These are phyloP conservation scores for Cheilosia vernalis DNA, from an alignment of 2,888 invertebrate species.

Conservation along the genomic window DNA sequence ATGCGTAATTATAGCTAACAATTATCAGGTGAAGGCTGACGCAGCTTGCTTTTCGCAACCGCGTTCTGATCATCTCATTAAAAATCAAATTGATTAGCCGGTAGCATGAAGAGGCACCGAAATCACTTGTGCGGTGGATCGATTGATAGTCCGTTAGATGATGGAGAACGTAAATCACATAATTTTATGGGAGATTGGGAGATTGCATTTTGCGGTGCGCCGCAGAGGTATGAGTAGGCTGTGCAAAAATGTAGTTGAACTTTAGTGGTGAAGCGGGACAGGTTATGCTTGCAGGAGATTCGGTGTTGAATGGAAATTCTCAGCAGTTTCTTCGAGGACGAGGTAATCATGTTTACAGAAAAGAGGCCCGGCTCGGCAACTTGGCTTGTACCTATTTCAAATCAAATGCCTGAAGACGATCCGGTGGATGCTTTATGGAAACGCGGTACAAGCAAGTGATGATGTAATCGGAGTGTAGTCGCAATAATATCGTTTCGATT, in stretches of 20 bases:
- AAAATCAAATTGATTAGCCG: conserved; percentile 23
- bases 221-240: conserved; percentile 16
- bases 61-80: conserved; percentile 42
- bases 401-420: no score
- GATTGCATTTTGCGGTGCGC: conserved; percentile 52
- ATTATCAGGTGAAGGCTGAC: conserved; percentile 57
- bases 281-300: conserved; percentile 6
- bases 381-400: neutral
- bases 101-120: neutral
- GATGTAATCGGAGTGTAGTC: no score
- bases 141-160: conserved; percentile 11
- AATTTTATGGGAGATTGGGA: conserved; percentile 36
- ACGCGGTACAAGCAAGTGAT: no score
- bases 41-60: conserved; percentile 9
- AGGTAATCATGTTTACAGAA: neutral
- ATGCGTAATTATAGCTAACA: conserved; percentile 11
- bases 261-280: neutral
- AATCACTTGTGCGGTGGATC: conserved; percentile 13
- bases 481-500: no score
- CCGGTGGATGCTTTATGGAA: no score
- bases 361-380: neutral
- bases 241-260: conserved; percentile 34
- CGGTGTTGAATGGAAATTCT: neutral
- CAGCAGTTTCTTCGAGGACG: neutral
- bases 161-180: conserved; percentile 32